Base-by-base conservation (phyloP, 2,888 invertebrate genomes). In the Ennomos fuscantarius region DNA sequence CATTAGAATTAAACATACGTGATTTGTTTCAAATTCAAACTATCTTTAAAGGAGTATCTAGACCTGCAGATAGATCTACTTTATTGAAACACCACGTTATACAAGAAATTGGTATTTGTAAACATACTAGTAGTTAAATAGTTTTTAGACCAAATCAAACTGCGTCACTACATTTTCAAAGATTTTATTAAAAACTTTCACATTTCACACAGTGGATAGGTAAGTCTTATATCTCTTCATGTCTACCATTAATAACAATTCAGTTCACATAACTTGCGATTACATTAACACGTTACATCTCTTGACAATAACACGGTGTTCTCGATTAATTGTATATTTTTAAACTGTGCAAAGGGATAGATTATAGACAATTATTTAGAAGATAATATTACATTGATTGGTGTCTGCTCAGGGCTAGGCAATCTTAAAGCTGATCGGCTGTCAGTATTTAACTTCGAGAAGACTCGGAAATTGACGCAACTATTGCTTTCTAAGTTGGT, bases 141-240 rank as follows among this genome's bases (percentile, higher is more conserved):
- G 24, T 24, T 6, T 24, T 15, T 24, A 24, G 24, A 42, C 50
- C 24, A 56, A 54, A 49, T 39, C 32, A 58, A 56, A 63, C 36
- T 9, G 46, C 12, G n/a, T 24, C n/a, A 39, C 34, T 45, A 49
- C 35, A 54, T 63, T 68, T 71, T 69, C 58, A 70, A 70, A 63
- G 61, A 60, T 82, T 85, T 89, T 88, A 88, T 85, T 87, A 82
- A 74, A 88, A 87, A 86, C 74, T 75, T 72, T 72, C 79, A 78
- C 79, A 74, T 76, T 77, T 82, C 76, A 81, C 81, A 82, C 79
- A 80, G 76, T 84, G 83, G 81, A 82, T 86, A 87, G 89, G 90
- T 90, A 87, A 91, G 91, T 91, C 91, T 91, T 91, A 81, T 87
- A 82, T 84, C 87, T 88, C 88, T 88, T 89, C 77, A 79, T 71